Base-by-base conservation (phyloP, 2,113 vertebrate species). In the Megalops atlanticus region DNA sequence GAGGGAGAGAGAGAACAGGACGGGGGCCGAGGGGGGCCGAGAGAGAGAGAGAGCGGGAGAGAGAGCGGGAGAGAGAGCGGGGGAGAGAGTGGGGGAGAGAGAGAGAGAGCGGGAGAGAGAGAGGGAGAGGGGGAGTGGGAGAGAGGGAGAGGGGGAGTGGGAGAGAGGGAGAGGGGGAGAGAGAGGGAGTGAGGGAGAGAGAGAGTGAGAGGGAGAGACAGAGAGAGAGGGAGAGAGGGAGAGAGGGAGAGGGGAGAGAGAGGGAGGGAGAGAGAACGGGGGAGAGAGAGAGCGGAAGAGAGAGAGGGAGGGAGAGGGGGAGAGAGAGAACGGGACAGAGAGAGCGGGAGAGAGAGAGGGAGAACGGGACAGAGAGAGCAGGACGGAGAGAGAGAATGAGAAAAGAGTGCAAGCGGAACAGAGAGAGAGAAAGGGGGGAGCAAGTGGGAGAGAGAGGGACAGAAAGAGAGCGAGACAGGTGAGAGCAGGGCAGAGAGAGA, bases 221-320 rank as follows among this genome's bases (percentile, higher is more conserved):
- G 43, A 73, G 36, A 54, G 49, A 31, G 47, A 73, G 11, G 35
- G 76, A 36, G 15, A 45, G 79, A 76, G 2, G 21, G 72, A 79
- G 36, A 69, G 69, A n/a, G n/a, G n/a, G n/a, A n/a, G n/a, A n/a
- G n/a, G n/a, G n/a, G n/a, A n/a, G n/a, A n/a, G n/a, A n/a, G n/a
- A n/a, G 40, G 47, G 31, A 71, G n/a, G 74, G 74, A 72, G 49
- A n/a, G 33, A 64, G 7, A 58, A 41, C 39, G 11, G 3, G 10
- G n/a, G 27, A 40, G 49, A 27, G n/a, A 72, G 58, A 36, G 73
- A 69, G 71, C 52, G 73, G 64, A 58, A n/a, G 31, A 27, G 35
- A 79, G 70, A 76, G 64, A 72, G 78, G 82, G n/a, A n/a, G n/a
- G n/a, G n/a, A n/a, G n/a, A n/a, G 85, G 7, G 79, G 84, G 39